phyloP scores from a whole-genome alignment of 2,888 invertebrate genomes.

The Latrodectus elegans region DNA sequence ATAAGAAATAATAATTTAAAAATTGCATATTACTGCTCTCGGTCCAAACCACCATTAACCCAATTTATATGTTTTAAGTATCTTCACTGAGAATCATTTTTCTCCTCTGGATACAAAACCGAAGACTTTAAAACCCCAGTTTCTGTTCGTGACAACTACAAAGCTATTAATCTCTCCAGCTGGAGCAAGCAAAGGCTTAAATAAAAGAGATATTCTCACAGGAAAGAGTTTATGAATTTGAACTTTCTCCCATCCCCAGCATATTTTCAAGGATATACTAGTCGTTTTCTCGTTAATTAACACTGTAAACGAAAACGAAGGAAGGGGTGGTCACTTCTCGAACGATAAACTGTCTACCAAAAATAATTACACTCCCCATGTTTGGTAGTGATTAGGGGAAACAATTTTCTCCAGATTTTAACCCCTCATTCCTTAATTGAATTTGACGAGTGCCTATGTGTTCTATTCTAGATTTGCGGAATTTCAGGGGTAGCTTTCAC shows the following conservation, averaged over 20 bases:
- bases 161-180: conserved; percentile 45
- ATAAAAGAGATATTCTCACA: conserved; percentile 43
- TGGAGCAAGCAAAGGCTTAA: conserved; percentile 10
- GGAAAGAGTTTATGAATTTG: conserved; percentile 54
- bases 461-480: neutral
- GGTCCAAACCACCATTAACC: conserved; percentile 27
- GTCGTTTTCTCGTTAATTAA: conserved; percentile 47
- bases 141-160: conserved; percentile 46
- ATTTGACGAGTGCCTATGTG: conserved; percentile 31
- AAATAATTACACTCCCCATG: conserved; percentile 51
- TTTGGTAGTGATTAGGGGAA: conserved; percentile 41
- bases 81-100: conserved; percentile 16
- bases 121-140: conserved; percentile 51
- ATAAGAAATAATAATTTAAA: too few relatives aligned
- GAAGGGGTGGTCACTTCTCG: neutral
- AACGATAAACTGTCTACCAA: conserved; percentile 49
- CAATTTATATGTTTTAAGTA: conserved; percentile 32
- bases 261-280: conserved; percentile 13
- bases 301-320: conserved; percentile 21
- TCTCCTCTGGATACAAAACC: conserved; percentile 26
- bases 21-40: too few relatives aligned
- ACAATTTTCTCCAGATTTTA: conserved; percentile 24
- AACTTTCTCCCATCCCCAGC: conserved; percentile 22
- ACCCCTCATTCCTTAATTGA: conserved; percentile 8
- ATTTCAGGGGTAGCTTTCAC: neutral